Evolutionary conservation across 2,113 vertebrate species (phyloP).

Genomic region (Promerops cafer): DNA sequence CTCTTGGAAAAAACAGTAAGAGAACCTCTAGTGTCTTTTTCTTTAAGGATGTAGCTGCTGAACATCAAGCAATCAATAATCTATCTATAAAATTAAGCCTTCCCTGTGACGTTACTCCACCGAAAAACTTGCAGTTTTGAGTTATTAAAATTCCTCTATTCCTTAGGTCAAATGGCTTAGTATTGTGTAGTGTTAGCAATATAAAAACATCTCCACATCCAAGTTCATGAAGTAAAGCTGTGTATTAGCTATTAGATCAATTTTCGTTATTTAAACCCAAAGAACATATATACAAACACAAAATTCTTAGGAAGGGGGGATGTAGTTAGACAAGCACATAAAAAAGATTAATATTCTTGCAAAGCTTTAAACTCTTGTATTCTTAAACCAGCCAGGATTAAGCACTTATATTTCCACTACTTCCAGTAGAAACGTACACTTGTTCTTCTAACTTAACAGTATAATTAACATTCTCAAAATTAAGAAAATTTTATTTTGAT

Average conservation of each 20-base stretch:
- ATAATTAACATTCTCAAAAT: neutral
- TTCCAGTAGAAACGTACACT: neutral
- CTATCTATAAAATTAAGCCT: neutral
- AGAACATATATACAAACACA: neutral
- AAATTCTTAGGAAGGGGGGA: neutral
- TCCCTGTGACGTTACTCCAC: accelerated
- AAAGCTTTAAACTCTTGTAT: neutral
- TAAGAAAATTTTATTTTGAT: neutral
- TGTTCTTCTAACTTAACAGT: neutral
- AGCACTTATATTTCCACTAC: neutral
- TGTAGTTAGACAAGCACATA: neutral
- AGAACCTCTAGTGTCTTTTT: neutral
- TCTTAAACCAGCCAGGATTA: neutral
- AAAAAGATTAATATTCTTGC: neutral
- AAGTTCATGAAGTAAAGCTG: neutral
- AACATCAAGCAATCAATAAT: neutral
- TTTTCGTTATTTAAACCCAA: neutral
- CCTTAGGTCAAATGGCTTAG: neutral
- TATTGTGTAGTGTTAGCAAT: neutral
- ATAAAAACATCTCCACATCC: neutral
- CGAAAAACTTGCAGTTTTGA: neutral
- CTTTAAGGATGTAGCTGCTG: neutral
- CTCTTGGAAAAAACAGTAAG: neutral
- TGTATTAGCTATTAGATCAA: neutral
- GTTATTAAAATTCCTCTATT: neutral